A percentile compares a stretch with the other conserved stretches of the same genome.
phyloP scores from a whole-genome alignment of 2,888 invertebrate species.

The Cosmorhoe ocellata region DNA sequence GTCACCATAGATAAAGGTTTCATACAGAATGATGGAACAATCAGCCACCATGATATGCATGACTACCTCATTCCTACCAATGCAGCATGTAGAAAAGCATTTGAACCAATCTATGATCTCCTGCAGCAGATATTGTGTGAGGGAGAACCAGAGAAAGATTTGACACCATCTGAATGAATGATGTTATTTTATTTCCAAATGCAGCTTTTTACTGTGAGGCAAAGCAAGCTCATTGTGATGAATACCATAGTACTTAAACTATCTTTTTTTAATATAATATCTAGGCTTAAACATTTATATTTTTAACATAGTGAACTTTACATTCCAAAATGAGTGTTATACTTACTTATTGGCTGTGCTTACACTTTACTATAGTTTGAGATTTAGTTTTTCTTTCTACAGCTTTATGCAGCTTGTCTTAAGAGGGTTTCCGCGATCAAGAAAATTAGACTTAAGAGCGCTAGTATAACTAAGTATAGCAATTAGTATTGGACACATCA shows the following conservation, averaged over 20 bases:
- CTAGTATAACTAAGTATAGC: not conserved
- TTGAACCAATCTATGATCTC: conserved; percentile 92
- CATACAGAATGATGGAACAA: conserved; percentile 89
- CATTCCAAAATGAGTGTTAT: conserved; percentile 73
- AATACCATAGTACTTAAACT: conserved; percentile 73
- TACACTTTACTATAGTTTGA: conserved; percentile 38
- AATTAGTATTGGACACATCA: conserved; percentile 17
- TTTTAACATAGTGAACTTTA: conserved; percentile 59
- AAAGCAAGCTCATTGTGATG: conserved; percentile 75
- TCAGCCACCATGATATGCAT: conserved; percentile 95
- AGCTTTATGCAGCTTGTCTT: conserved; percentile 22
- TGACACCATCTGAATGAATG: conserved; percentile 86
- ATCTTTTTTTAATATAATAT: conserved; percentile 70
- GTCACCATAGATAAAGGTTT: conserved; percentile 91
- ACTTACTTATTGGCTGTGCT: conserved; percentile 67
- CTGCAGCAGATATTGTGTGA: conserved; percentile 89
- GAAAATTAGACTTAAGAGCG: not conserved
- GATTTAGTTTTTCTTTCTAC: conserved; percentile 37
- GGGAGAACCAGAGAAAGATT: conserved; percentile 88
- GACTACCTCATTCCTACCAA: conserved; percentile 95
- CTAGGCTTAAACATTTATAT: conserved; percentile 58
- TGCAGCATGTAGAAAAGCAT: conserved; percentile 92
- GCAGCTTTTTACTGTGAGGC: conserved; percentile 64
- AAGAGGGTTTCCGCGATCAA: conserved; percentile 13
- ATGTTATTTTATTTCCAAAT: conserved; percentile 36